Base-by-base conservation (phyloP, 2,113 vertebrate genomes). In the Maccullochella peelii region DNA sequence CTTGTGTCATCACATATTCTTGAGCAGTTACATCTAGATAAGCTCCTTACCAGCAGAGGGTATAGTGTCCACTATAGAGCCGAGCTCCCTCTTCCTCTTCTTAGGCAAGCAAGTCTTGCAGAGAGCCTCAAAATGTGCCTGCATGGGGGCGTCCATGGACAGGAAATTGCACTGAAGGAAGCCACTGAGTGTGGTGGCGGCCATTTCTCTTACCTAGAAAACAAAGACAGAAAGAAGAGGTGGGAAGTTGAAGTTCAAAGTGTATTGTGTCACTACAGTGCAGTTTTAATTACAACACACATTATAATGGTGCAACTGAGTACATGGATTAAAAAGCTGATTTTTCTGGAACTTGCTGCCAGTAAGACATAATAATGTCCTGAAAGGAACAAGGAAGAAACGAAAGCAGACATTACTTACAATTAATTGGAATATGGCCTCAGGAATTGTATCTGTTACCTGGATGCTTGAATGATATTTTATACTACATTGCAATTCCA, bases 81-180 rank as follows among this genome's bases (percentile, higher is more conserved):
- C 95, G 36, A 96, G 93, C 58, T 98, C 97, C 80, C 97, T 92
- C 84, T 97, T 98, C 73, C 96, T 96, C 77, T 97, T 98, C 89
- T 98, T 98, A 9, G 97, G 98, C 76, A 99, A 88, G 68, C 96
- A 94, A 27, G 97, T 99, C 92, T 98, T 98, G 93, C 98, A 98
- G 69, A 99, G 97, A 87, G 97, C 95, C 82, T 99, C 97, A 79
- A 99, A 98, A 86, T 98, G 97, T 25, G 95, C 94, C 95, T 99
- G 98, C 97, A 99, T 97, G 77, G 96, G 92, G 47, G 86, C 75
- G 15, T 99, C 97, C 95, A 99, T 99, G 47, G 89, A 95, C 78
- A 99, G 96, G 76, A 99, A 99, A 71, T 97, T 97, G 93, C 98
- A 99, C 92, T 99, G 98, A 14, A 99, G 93, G 67, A 99, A 96